Evolutionary conservation across 2,888 invertebrate genomes (phyloP), one percentile per base, ranked within the genome.

Genomic region (Hyposoter didymator): DNA sequence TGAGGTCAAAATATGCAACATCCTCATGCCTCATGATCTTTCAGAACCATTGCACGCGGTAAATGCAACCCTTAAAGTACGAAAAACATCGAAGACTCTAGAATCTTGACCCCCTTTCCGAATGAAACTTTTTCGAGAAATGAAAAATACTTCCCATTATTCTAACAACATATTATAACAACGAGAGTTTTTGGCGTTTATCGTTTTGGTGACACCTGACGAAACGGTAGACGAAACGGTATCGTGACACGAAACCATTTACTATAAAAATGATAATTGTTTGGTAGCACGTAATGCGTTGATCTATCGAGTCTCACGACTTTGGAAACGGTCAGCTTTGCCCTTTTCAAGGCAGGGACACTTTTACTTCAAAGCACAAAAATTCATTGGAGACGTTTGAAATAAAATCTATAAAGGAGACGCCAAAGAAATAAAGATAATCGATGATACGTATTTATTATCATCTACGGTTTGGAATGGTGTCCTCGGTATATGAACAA

Each of bases 381-480:
- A 79, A 84, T 76, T 66, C 43, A 84, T 80, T 80, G 59, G 22
- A 12, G 17, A 55, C 28, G 52, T 72, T 76, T 22, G 59, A 47
- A 55, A 69, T 52, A 59, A 78, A 35, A 49, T n/a, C n/a, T 64
- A 64, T 75, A 78, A 43, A 79, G 66, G 66, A 80, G 74, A 62
- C 10, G 59, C 52, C n/a, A 2, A 19, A 8, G 47, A 45, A 73
- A 67, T n/a, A n/a, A 22, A 52, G 39, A 12, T 39, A 47, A n/a
- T 52, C 22, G 76, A 55, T 10, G 43, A 17, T 74, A 45, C 19
- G 22, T 47, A n/a, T 22, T 10, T 49, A 49, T 52, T 5, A 35
- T 52, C 19, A 6, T 14, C 12, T 59, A 59, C 28, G 52, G 12
- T 12, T 49, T 39, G 12, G 22, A 79, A 79, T 43, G 62, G 35